Evolutionary conservation across 2,113 vertebrate species (phyloP), one percentile per base, ranked within the genome.

Genomic region (Serilophus lunatus): DNA sequence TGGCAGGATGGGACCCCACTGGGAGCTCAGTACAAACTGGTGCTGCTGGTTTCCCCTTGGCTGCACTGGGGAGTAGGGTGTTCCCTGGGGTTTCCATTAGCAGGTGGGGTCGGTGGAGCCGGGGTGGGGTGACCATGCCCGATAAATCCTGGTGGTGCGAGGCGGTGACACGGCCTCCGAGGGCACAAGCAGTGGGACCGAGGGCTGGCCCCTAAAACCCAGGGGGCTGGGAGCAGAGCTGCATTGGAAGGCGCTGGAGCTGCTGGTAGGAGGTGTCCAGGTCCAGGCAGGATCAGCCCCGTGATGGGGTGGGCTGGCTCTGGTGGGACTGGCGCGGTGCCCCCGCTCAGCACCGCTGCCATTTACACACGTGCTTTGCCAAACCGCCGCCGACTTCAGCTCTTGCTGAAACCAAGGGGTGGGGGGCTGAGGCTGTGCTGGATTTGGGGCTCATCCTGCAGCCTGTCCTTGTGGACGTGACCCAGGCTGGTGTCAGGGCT

Each of bases 401-500:
- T 0, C 63, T 4, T 3, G n/a, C 29, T 18, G 40, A 44, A 1
- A 4, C 8, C 26, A 0, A 7, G 59, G 42, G 26, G 47, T 2
- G n/a, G 1, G 18, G 40, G 40, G 5, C 28, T 35, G 33, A 53
- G 24, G 70, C 75, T 61, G 45, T 15, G 88, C 60, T 29, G 65
- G 12, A 1, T 24, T 26, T 10, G 74, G 69, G 90, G 7, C 35
- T 59, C 74, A 33, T 50, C 85, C 69, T 13, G 26, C 6, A 5
- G 8, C 12, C n/a, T 78, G 33, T 17, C 75, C 79, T 5, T 9
- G 74, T 3, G 63, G 68, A 5, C 0, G 38, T 9, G 49, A 51
- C 17, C 42, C n/a, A n/a, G n/a, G n/a, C n/a, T n/a, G n/a, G 38
- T 6, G 14, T 0, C 36, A 0, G 77, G n/a, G 63, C 82, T 51